A percentile compares a stretch with the other conserved stretches of the same genome.
These are phyloP conservation scores for Zaprionus lineosus DNA, from an alignment of 2,888 invertebrate species.

Conservation along the genomic window DNA sequence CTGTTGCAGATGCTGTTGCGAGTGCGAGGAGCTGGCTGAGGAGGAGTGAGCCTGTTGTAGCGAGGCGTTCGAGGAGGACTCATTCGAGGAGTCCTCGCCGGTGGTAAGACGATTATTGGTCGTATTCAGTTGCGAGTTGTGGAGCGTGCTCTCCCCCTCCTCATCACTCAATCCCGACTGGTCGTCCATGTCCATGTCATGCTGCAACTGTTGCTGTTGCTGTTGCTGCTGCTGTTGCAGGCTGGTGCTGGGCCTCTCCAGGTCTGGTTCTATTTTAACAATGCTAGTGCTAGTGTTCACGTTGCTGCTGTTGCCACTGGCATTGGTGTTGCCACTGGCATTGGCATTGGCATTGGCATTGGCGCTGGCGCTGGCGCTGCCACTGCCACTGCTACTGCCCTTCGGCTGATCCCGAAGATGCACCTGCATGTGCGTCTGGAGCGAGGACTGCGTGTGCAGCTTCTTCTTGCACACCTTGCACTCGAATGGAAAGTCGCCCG, in stretches of 20 bases:
- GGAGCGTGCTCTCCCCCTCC: conserved; percentile 58
- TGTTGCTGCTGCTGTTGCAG: conserved; percentile 28
- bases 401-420: conserved; percentile 80
- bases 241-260: conserved; percentile 32
- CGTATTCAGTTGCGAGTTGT: conserved; percentile 64
- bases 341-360: conserved; percentile 40
- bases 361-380: conserved; percentile 27
- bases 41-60: conserved; percentile 60
- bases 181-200: conserved; percentile 64
- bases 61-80: conserved; percentile 79
- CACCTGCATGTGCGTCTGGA: conserved; percentile 82
- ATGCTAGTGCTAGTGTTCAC: conserved; percentile 13
- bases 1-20: conserved; percentile 55
- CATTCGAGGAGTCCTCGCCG: conserved; percentile 81
- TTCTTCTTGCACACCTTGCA: conserved; percentile 82
- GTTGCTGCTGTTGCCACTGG: conserved; percentile 21
- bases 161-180: conserved; percentile 76
- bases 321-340: conserved; percentile 14
- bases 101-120: conserved; percentile 74
- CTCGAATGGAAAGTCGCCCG: conserved; percentile 82
- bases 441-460: conserved; percentile 81
- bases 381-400: conserved; percentile 24
- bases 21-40: conserved; percentile 53
- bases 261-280: conserved; percentile 42
- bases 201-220: conserved; percentile 20